These are phyloP conservation scores for Seira sanloemensis DNA, from an alignment of 2,888 invertebrate genomes.

Conservation along the genomic window DNA sequence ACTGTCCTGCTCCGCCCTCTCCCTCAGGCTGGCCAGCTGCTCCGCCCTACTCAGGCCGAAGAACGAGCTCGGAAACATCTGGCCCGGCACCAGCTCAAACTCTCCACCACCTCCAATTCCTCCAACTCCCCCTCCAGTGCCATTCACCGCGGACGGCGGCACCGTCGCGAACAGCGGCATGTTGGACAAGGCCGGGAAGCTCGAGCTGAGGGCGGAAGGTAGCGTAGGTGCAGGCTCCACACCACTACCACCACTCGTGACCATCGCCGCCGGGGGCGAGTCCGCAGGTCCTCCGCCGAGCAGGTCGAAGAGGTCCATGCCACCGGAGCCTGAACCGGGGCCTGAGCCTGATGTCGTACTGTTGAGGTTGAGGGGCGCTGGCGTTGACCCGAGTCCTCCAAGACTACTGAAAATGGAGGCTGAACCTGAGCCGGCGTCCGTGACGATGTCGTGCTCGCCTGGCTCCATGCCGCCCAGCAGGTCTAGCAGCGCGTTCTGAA, in stretches of 20 bases:
- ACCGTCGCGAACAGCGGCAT: constrained; percentile 65
- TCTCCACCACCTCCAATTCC: constrained; percentile 42
- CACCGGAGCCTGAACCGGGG: constrained; percentile 23
- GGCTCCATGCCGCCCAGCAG: constrained; percentile 86
- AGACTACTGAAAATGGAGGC: constrained; percentile 62
- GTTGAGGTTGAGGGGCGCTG: too few relatives aligned
- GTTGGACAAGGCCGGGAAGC: constrained; percentile 57
- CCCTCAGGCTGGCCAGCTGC: constrained; percentile 66
- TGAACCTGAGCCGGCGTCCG: constrained; percentile 74
- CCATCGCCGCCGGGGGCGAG: too few relatives aligned
- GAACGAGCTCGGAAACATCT: constrained; percentile 71
- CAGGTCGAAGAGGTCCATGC: constrained; percentile 87
- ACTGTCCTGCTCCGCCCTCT: constrained; percentile 71
- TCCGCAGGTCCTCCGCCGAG: constrained; percentile 78
- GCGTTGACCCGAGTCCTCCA: too few relatives aligned
- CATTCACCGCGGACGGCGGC: constrained; percentile 63
- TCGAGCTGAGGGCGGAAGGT: constrained; percentile 74
- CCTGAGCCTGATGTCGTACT: too few relatives aligned
- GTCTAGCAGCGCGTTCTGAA: constrained; percentile 89
- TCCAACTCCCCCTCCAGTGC: constrained; percentile 18
- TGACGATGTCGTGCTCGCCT: constrained; percentile 75
- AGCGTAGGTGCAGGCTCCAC: too few relatives aligned
- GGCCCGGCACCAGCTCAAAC: constrained; percentile 72
- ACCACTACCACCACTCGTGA: too few relatives aligned
- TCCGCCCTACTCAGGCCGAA: constrained; percentile 69